Conservation (phyloP, 2,888 invertebrate genomes). For the Pyralis farinalis region DNA sequence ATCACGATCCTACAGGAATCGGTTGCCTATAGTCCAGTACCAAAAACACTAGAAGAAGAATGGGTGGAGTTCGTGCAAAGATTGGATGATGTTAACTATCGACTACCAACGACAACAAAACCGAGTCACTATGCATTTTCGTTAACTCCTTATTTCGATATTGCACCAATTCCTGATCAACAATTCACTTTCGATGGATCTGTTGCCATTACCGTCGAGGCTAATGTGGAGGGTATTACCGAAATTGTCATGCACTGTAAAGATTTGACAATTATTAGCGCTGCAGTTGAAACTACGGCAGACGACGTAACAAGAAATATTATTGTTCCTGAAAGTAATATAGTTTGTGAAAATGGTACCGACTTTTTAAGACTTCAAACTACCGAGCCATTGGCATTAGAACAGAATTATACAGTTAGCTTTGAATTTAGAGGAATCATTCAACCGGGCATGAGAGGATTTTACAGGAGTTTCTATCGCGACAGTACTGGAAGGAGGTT, state of each 20-base stretch:
- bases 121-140: slow-evolving; percentile 78
- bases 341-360: slow-evolving; percentile 39
- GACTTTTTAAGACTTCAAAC: slow-evolving; percentile 50
- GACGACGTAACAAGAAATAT: not conserved
- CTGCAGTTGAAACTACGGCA: slow-evolving; percentile 44
- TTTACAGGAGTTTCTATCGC: slow-evolving; percentile 89
- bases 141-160: slow-evolving; percentile 72
- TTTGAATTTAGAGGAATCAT: slow-evolving; percentile 85
- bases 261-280: slow-evolving; percentile 51
- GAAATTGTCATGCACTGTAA: slow-evolving; percentile 64
- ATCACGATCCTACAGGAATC: slow-evolving; percentile 45
- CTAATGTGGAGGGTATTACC: slow-evolving; percentile 29
- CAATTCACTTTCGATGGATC: slow-evolving; percentile 66
- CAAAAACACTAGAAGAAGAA: slow-evolving; percentile 50
- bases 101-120: slow-evolving; percentile 64
- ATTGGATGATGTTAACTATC: slow-evolving; percentile 50
- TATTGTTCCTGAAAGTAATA: not conserved
- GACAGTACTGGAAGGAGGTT: slow-evolving; percentile 78
- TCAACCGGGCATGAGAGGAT: slow-evolving; percentile 87
- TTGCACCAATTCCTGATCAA: slow-evolving; percentile 21
- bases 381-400: slow-evolving; percentile 20
- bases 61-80: slow-evolving; percentile 46
- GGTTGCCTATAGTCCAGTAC: slow-evolving; percentile 47
- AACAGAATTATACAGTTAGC: slow-evolving; percentile 79
- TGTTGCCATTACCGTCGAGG: slow-evolving; percentile 46